Base-by-base conservation (phyloP, 2,113 vertebrate species). In the Rattus norvegicus region DNA sequence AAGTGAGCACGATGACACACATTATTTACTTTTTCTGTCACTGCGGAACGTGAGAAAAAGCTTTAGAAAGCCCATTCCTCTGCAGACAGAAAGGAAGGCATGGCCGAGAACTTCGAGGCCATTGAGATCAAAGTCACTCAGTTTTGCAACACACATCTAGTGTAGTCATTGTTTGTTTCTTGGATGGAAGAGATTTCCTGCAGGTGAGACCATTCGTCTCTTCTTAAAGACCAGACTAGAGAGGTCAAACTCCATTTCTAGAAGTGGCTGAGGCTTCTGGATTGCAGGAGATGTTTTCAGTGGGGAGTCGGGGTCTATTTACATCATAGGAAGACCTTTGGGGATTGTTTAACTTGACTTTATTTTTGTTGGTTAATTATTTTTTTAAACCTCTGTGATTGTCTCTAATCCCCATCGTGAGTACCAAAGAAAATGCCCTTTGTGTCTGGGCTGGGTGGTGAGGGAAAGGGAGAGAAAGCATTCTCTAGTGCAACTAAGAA, bases 121-220 rank as follows among this genome's bases (percentile, higher is more conserved):
- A 16, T 33, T 59, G 47, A 92, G 65, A 49, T 49, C 24, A 47
- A 93, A 79, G 84, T 85, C 49, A 65, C 36, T 92, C 59, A 61
- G 7, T 77, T 88, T 65, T 33, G 43, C 43, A 77, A 20, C 33
- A n/a, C 5, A 89, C 47, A 72, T 8, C 22, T 72, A 12, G 2
- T 75, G 16, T 76, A 16, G 83, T 94, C 79, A 85, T 63, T 93
- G 72, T 26, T 94, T 93, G 14, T 77, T 90, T 67, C 47, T 80
- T 87, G 79, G 47, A 61, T 43, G 79, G 43, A 90, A 30, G 79
- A 52, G 33, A 69, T 8, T 39, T 92, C 39, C 30, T 63, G 13
- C 85, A 49, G 49, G 13, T 20, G 76, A 69, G 7, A 39, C 4
- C 26, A 13, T 24, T 12, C 13, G 49, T 69, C 47, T 63, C 63